These are phyloP conservation scores for Agelaius phoeniceus DNA, from an alignment of 2,113 vertebrate genomes.

Conservation along the genomic window DNA sequence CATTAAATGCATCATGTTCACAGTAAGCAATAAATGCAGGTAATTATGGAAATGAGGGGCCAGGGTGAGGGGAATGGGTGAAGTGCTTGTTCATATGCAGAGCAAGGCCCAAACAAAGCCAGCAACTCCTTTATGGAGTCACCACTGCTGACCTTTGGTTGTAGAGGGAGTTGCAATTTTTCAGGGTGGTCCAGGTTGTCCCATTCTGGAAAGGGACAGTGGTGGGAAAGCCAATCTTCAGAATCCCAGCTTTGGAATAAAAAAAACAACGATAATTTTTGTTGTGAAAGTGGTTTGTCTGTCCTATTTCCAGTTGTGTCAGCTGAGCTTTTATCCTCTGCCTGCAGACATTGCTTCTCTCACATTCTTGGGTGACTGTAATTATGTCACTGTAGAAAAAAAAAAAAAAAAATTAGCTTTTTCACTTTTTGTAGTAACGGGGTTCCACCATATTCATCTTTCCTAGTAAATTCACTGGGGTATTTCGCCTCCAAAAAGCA, in stretches of 20 bases:
- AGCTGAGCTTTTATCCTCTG: neutral
- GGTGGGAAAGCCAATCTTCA: neutral
- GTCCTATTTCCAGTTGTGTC: neutral
- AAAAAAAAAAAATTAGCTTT: neutral
- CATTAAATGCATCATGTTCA: neutral
- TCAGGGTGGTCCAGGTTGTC: neutral
- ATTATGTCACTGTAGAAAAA: neutral
- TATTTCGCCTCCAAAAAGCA: neutral
- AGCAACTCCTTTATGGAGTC: neutral
- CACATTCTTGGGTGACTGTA: neutral
- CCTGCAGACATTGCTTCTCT: neutral
- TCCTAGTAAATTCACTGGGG: neutral
- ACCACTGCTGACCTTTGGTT: neutral
- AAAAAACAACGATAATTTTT: fast-evolving
- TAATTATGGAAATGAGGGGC: constrained; percentile 15
- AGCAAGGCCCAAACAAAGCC: neutral
- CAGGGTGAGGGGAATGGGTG: neutral
- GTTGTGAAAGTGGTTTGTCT: neutral
- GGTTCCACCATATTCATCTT: neutral
- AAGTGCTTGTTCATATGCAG: neutral
- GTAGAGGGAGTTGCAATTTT: neutral
- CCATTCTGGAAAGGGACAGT: neutral
- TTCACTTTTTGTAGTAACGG: fast-evolving
- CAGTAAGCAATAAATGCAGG: constrained; percentile 3
- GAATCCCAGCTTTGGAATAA: neutral